Conservation (phyloP, 1,140 invertebrate species). For the Drosophila busckii region DNA sequence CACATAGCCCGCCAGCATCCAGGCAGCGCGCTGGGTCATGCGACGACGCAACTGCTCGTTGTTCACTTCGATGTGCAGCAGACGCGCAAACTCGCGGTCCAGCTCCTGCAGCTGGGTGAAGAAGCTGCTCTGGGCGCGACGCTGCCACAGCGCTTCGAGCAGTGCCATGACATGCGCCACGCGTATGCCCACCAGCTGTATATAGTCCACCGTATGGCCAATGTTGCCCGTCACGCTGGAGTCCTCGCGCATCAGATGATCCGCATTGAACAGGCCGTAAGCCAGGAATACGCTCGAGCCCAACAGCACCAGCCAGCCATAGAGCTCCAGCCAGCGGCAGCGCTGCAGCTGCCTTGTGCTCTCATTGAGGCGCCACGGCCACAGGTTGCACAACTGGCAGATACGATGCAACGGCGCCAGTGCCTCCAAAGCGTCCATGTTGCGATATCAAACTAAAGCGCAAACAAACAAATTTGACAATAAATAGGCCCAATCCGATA, state of each 20-base stretch:
- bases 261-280: slow-evolving; percentile 48
- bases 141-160: slow-evolving; percentile 50
- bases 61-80: slow-evolving; percentile 39
- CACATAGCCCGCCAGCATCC: slow-evolving; percentile 48
- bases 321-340: slow-evolving; percentile 48
- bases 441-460: background rate
- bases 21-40: slow-evolving; percentile 13
- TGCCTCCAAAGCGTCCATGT: slow-evolving; percentile 55
- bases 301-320: slow-evolving; percentile 34
- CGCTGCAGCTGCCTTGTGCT: slow-evolving; percentile 16
- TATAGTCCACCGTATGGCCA: slow-evolving; percentile 65
- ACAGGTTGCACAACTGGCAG: slow-evolving; percentile 45
- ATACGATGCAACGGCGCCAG: slow-evolving; percentile 36
- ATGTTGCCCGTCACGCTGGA: slow-evolving; percentile 21
- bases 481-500: slow-evolving; percentile 10
- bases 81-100: slow-evolving; percentile 43
- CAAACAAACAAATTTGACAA: slow-evolving; percentile 1
- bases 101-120: slow-evolving; percentile 48
- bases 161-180: slow-evolving; percentile 52
- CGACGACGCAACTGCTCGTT: slow-evolving; percentile 25
- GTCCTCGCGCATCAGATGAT: slow-evolving; percentile 1
- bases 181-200: slow-evolving; percentile 69
- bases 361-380: slow-evolving; percentile 41
- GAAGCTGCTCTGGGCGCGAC: slow-evolving; percentile 32
- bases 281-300: slow-evolving; percentile 24